phyloP scores from a whole-genome alignment of 2,888 invertebrate species.

The Rosalia funebris region DNA sequence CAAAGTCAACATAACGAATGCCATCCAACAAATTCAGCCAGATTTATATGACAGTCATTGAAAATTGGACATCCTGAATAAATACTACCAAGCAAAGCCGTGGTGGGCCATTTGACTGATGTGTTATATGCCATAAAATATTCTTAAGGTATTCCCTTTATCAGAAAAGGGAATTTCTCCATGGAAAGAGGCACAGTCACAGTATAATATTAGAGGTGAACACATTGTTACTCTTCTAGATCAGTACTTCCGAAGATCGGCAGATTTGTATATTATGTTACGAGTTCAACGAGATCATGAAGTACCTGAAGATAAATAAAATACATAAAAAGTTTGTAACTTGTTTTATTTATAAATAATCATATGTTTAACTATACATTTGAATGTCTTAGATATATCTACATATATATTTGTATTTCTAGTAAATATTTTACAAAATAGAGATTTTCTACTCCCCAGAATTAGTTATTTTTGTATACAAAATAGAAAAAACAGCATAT shows the following conservation, averaged over 20 bases:
- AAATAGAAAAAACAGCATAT: too few species aligned
- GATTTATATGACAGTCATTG: too few species aligned
- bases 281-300: slow-evolving; percentile 53
- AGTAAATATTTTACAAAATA: slow-evolving; percentile 29
- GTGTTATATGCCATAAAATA: too few species aligned
- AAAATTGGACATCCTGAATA: too few species aligned
- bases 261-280: slow-evolving; percentile 60
- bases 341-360: neutral
- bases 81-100: too few species aligned
- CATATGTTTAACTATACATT: too few species aligned
- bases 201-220: slow-evolving; percentile 49
- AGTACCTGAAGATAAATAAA: slow-evolving; percentile 30
- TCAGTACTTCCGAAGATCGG: slow-evolving; percentile 56
- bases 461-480: too few species aligned
- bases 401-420: neutral
- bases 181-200: slow-evolving; percentile 53
- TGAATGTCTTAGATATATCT: neutral
- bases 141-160: slow-evolving; percentile 48
- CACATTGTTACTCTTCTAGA: slow-evolving; percentile 54
- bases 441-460: slow-evolving; percentile 11
- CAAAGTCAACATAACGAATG: too few species aligned
- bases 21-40: too few species aligned
- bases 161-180: slow-evolving; percentile 43
- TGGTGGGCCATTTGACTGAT: too few species aligned
- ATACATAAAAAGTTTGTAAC: too few species aligned